Evolutionary conservation across 2,797 vertebrate species (phyloP).

Genomic region (Antrozous pallidus): DNA sequence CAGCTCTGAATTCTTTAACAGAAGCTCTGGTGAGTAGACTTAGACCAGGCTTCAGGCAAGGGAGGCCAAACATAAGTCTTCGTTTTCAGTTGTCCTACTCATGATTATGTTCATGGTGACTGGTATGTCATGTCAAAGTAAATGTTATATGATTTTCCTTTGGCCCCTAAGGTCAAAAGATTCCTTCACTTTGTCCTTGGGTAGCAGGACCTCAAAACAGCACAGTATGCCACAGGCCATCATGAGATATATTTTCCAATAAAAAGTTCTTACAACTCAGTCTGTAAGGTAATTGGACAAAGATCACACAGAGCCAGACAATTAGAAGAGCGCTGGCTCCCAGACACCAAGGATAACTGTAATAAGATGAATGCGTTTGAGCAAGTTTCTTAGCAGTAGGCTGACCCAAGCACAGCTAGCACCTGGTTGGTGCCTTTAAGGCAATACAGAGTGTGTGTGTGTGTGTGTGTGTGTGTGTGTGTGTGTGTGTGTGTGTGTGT

Average conservation of each 20-base stretch:
- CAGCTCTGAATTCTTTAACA: neutral
- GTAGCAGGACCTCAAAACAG: conserved; percentile 16
- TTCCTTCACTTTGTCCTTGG: neutral
- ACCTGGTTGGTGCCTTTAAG: neutral
- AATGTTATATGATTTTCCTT: neutral
- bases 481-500: neutral
- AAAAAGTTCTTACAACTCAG: conserved; percentile 47
- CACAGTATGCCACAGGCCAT: neutral
- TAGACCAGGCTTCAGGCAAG: neutral
- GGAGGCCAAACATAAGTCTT: neutral
- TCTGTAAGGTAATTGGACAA: conserved; percentile 35
- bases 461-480: neutral
- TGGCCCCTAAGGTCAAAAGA: neutral
- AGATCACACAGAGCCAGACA: conserved; percentile 34
- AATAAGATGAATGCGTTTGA: neutral
- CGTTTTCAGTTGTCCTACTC: neutral
- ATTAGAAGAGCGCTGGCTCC: neutral
- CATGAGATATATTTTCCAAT: conserved; percentile 64
- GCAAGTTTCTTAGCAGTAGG: neutral
- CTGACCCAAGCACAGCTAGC: neutral
- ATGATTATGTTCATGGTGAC: neutral
- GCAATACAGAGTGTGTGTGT: neutral
- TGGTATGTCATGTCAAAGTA: neutral
- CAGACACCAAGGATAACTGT: neutral
- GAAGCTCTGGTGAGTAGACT: neutral